phyloP scores from a whole-genome alignment of 2,888 invertebrate species.

The Corbicula japonica region DNA sequence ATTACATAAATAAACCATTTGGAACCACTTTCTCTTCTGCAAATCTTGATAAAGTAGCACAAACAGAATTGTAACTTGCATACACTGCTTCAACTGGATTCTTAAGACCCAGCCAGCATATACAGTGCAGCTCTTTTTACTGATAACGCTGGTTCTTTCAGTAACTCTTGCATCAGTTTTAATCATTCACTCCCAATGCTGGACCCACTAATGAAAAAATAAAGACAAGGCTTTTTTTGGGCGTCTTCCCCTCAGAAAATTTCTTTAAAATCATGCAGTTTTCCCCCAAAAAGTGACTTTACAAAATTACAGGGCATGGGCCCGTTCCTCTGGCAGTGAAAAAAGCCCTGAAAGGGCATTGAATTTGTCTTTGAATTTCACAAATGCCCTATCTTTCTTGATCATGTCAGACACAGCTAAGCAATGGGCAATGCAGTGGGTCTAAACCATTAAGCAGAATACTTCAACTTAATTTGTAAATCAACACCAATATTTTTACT shows the following conservation, averaged over 20 bases:
- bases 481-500: constrained; percentile 3
- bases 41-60: constrained; percentile 34
- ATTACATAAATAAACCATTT: constrained; percentile 20
- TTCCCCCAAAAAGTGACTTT: no score
- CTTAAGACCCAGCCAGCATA: constrained; percentile 24
- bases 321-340: no score
- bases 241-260: no score
- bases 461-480: constrained; percentile 2
- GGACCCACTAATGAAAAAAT: constrained; percentile 32
- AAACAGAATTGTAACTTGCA: constrained; percentile 33
- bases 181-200: constrained; percentile 22
- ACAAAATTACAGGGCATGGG: no score
- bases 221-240: no score
- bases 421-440: constrained; percentile 36
- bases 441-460: constrained; percentile 12
- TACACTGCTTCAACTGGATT: constrained; percentile 42
- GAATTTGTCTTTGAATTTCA: constrained; percentile 39
- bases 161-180: constrained; percentile 26
- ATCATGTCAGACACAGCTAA: constrained; percentile 39
- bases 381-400: constrained; percentile 8
- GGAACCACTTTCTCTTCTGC: constrained; percentile 29
- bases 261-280: no score
- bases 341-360: no score
- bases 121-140: constrained; percentile 37
- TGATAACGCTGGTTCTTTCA: constrained; percentile 36